Evolutionary conservation across 2,797 vertebrate genomes (phyloP).

Genomic region (Falco peregrinus): DNA sequence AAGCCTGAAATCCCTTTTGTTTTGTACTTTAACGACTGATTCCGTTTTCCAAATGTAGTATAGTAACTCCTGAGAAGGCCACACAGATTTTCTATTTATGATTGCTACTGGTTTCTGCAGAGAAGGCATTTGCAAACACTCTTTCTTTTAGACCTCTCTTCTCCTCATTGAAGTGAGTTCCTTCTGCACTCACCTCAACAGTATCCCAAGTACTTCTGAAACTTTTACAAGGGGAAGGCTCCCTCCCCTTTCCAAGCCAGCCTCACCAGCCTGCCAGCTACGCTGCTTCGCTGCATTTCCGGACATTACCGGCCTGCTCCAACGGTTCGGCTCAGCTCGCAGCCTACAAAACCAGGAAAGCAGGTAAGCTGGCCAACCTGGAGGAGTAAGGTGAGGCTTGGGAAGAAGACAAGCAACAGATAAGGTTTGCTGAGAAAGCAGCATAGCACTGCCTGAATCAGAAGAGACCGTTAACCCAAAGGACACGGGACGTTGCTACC

Average conservation of each 20-base stretch:
- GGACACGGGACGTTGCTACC: not conserved
- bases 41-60: not conserved
- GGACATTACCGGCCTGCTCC: fast-evolving
- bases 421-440: not conserved
- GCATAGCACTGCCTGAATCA: not conserved
- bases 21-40: not conserved
- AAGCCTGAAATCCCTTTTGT: constrained; percentile 21
- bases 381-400: not conserved
- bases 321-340: not conserved
- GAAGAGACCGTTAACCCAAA: not conserved
- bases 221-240: not conserved
- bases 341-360: not conserved
- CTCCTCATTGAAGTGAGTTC: not conserved
- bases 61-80: not conserved
- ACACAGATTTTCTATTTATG: not conserved
- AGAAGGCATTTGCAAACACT: not conserved
- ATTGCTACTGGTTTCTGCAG: not conserved
- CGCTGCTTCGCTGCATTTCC: not conserved
- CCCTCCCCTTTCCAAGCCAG: not conserved
- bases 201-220: not conserved
- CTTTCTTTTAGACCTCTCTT: not conserved
- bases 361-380: not conserved
- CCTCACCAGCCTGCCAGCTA: not conserved
- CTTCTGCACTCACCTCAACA: not conserved
- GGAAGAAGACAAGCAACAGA: not conserved